These are phyloP conservation scores for Australoheros facetus DNA, from an alignment of 2,797 vertebrate genomes.

Conservation along the genomic window DNA sequence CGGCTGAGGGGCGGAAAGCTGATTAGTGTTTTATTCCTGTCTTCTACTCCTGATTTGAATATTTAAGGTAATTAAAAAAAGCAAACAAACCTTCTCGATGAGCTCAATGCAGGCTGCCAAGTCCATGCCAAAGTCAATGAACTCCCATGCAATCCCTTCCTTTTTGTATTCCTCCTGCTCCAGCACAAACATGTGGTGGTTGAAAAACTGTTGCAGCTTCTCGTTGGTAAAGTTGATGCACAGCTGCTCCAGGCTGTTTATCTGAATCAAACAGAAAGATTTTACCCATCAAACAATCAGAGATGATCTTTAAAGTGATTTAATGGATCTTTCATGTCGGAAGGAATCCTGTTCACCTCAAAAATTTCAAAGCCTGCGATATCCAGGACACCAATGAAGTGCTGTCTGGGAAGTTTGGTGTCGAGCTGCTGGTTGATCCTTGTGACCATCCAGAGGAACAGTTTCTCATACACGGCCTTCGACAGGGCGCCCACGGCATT, in stretches of 20 bases:
- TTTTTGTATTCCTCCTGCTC: constrained; percentile 72
- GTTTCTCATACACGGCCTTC: constrained; percentile 86
- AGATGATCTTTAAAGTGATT: neutral
- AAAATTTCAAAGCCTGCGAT: constrained; percentile 90
- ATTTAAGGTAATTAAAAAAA: neutral
- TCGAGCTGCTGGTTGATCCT: constrained; percentile 87
- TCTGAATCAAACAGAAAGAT: constrained; percentile 47
- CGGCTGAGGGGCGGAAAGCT: neutral
- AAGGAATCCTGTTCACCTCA: constrained; percentile 50
- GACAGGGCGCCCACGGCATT: constrained; percentile 72
- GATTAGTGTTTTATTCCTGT: accelerated
- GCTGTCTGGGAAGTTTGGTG: constrained; percentile 83
- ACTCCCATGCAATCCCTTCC: constrained; percentile 75
- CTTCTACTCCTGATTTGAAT: neutral
- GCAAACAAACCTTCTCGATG: constrained; percentile 77
- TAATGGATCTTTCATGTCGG: neutral
- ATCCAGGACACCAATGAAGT: constrained; percentile 86
- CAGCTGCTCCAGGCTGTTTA: constrained; percentile 86
- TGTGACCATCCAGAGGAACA: constrained; percentile 87
- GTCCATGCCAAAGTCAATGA: constrained; percentile 80
- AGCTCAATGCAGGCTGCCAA: constrained; percentile 81
- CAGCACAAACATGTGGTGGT: constrained; percentile 88
- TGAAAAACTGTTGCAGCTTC: constrained; percentile 90
- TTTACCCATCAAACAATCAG: neutral
- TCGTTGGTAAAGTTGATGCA: constrained; percentile 91